Percentiles rank a stretch among this genome's conserved stretches.
phyloP scores from a whole-genome alignment of 30 jellyfish, hydroid and myxozoan species.

The Aurelia coerulea region DNA sequence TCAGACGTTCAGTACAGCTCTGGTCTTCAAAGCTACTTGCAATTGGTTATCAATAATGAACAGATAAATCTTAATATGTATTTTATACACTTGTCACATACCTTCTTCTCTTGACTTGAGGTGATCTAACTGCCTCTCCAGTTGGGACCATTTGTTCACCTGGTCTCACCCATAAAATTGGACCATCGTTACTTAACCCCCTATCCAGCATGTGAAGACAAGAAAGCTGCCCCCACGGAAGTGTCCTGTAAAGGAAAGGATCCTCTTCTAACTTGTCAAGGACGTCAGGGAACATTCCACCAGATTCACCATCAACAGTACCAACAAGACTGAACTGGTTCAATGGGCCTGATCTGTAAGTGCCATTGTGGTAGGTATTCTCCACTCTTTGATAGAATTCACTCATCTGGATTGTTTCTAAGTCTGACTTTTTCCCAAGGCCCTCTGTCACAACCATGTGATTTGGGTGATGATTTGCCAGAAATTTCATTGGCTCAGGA shows the following conservation, averaged over 20 bases:
- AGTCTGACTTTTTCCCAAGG: constrained; percentile 92
- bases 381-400: constrained; percentile 80
- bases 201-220: constrained; percentile 73
- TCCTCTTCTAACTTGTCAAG: constrained; percentile 86
- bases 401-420: constrained; percentile 72
- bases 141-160: constrained; percentile 99
- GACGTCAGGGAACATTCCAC: constrained; percentile 89
- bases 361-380: constrained; percentile 83
- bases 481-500: constrained; percentile 91
- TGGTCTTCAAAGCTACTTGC: too few species aligned
- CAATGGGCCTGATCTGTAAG: constrained; percentile 94
- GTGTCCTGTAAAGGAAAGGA: constrained; percentile 88
- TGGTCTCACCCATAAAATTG: constrained; percentile 97
- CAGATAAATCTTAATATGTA: too few species aligned
- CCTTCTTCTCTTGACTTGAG: constrained; percentile 81
- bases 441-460: constrained; percentile 86
- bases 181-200: constrained; percentile 93
- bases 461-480: constrained; percentile 68
- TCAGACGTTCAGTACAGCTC: too few species aligned
- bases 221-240: constrained; percentile 97
- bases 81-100: too few species aligned
- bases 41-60: too few species aligned
- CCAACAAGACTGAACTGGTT: constrained; percentile 93
- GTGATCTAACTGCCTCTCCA: constrained; percentile 88
- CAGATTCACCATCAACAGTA: constrained; percentile 94